Evolutionary conservation across 53 echinoderm and acorn worm genomes (phyloP), one percentile per base, ranked within the genome.

Genomic region (Echinometra lucunter): DNA sequence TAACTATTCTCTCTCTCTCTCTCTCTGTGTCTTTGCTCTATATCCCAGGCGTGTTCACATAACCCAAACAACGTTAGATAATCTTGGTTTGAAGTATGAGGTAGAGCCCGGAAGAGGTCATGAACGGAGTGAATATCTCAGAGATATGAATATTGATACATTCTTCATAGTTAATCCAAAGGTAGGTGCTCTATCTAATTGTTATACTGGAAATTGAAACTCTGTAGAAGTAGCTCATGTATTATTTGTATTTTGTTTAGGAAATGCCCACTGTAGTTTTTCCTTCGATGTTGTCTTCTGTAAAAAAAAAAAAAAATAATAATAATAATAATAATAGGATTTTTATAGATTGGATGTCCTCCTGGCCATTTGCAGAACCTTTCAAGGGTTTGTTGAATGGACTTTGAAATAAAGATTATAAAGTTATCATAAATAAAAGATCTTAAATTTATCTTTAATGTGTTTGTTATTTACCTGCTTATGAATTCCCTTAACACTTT

Each of bases 151-250:
- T 63, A 97, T 98, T 19, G 95, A 98, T 6, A 98, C 98, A 30
- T 98, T 94, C 96, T 98, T 98, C 92, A 98, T 98, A 34, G 81
- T 98, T 11, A 95, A 96, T 60, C 98, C 98, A 55, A 96, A 96
- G 93, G 95, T 88, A 92, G 88, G 0, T 19, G 11, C 11, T 19
- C 9, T 63, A 25, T 63, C 69, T 30, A 69, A 63, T 7, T 69
- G 32, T 69, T 34, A 69, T 2, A 32, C 69, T 69, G 30, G 69
- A 10, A 69, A 69, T 69, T 69, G 1, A 19, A 63, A 6, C 63
- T 60, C 25, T 63, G 7, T 63, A 63, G 7, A 63, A 53, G 2
- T 53, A 53, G 53, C 13, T 53, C 53, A 53, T 53, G 13, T 53
- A 4, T 53, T 11, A 63, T 63, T 60, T 60, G 21, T 11, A 53